phyloP scores from a whole-genome alignment of 2,113 vertebrate species.

The Lophochroa leadbeateri region DNA sequence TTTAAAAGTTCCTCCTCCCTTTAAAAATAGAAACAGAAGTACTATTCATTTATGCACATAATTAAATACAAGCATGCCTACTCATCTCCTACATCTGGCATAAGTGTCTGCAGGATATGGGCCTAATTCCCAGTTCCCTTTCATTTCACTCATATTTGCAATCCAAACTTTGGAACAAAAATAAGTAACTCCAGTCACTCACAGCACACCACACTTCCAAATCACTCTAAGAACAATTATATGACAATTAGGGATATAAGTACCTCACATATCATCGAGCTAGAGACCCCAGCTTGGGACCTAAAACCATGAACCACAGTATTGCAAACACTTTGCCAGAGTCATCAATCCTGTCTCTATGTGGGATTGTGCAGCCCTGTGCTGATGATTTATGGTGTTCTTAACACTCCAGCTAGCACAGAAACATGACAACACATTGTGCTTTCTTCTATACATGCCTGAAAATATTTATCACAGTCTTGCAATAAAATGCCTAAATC shows the following conservation, averaged over 20 bases:
- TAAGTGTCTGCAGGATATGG: not conserved
- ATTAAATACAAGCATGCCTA: not conserved
- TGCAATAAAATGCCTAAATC: not conserved
- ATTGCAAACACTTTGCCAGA: not conserved
- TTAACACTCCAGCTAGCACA: not conserved
- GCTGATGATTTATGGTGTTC: not conserved
- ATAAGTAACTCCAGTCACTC: not conserved
- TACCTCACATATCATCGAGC: not conserved
- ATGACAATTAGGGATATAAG: not conserved
- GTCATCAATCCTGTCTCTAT: not conserved
- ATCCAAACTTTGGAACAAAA: not conserved
- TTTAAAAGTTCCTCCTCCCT: not conserved
- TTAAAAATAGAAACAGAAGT: not conserved
- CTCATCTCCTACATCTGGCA: conserved; percentile 1
- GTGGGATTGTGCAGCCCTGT: not conserved
- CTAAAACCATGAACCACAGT: not conserved
- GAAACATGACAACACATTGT: not conserved
- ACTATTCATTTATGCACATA: not conserved
- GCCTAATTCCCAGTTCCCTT: conserved; percentile 12
- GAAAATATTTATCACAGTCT: not conserved
- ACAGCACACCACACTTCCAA: not conserved
- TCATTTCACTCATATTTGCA: not conserved
- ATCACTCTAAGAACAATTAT: not conserved
- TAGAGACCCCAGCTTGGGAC: not conserved
- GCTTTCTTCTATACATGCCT: not conserved